Base-by-base conservation (phyloP, 1,140 invertebrate species). In the Bathynomus jamesi region DNA sequence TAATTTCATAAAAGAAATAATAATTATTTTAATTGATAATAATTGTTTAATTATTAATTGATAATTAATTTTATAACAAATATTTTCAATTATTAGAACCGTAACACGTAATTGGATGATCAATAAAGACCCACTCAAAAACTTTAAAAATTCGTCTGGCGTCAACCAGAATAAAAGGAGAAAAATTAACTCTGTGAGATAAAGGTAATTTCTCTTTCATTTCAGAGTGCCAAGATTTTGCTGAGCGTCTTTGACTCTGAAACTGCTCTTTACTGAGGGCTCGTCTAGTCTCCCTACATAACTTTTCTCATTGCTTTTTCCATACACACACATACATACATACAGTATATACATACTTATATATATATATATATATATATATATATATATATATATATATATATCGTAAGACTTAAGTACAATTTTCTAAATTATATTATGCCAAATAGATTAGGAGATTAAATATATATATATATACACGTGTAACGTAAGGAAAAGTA, bases 321-420 rank as follows among this genome's bases (percentile, higher is more conserved):
- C 27, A 13, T 32, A 67, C 28, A 67, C 53, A 67, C 28, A 67
- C 24, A 67, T 46, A 67, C 24, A 67, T 46, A 25, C 24, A 67
- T 27, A 60, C 28, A 67, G 53, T 46, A 66, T 31, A 66, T 40
- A 66, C 40, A 66, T 31, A 21, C 40, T 32, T 66, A 25, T 66
- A 66, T 66, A 66, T 66, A 66, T 66, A 66, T 66, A 66, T 66
- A 66, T 40, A 66, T 40, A 66, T 40, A 66, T 40, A 66, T 66
- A 66, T 66, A 66, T 66, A 66, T 31, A 66, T 31, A 29, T 17
- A 31, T 25, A 29, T 28, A 66, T 30, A 31, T 8, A 66, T 24
- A 13, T 65, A n/a, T 25, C 21, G 28, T 28, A 65, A 65, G n/a
- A 7, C 8, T 65, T 65, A 65, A 65, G 29, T 28, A 65, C 21